Percentiles rank a stretch among this genome's conserved stretches.
phyloP scores from a whole-genome alignment of 2,888 invertebrate species.

The Patella depressa region DNA sequence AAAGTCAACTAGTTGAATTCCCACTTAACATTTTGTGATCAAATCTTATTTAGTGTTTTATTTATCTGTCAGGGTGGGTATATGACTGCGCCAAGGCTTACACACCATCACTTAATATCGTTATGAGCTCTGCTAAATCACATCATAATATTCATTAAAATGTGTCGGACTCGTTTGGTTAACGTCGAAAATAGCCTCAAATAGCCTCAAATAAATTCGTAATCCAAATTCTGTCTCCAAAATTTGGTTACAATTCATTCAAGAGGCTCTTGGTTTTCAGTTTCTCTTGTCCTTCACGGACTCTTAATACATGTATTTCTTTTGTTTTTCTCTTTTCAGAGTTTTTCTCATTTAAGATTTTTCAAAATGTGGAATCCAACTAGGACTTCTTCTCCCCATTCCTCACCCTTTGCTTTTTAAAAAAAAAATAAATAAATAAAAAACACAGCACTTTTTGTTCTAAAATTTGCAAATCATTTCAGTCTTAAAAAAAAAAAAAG shows the following conservation, averaged over 20 bases:
- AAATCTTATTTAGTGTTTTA: no score
- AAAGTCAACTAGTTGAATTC: no score
- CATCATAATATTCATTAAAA: neutral
- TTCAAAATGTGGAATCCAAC: conserved; percentile 4
- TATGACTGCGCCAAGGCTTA: neutral
- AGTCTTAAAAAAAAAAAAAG: neutral
- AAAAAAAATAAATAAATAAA: conserved; percentile 2
- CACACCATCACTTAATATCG: neutral
- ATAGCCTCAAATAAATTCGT: conserved; percentile 10
- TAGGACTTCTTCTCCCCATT: neutral
- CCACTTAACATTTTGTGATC: no score
- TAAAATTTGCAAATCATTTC: conserved; percentile 2
- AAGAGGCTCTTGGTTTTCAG: neutral
- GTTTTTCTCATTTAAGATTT: neutral
- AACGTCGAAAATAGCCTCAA: conserved; percentile 8
- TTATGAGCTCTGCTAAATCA: neutral
- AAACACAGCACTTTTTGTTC: neutral
- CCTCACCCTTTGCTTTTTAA: neutral
- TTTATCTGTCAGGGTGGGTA: neutral
- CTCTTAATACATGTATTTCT: neutral
- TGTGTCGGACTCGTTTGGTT: neutral
- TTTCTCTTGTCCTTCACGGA: neutral
- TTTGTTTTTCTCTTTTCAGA: neutral
- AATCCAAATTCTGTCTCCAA: neutral
- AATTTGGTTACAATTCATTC: conserved; percentile 1